Conservation (phyloP, 1,140 invertebrate species). For the Nasonia vitripennis region DNA sequence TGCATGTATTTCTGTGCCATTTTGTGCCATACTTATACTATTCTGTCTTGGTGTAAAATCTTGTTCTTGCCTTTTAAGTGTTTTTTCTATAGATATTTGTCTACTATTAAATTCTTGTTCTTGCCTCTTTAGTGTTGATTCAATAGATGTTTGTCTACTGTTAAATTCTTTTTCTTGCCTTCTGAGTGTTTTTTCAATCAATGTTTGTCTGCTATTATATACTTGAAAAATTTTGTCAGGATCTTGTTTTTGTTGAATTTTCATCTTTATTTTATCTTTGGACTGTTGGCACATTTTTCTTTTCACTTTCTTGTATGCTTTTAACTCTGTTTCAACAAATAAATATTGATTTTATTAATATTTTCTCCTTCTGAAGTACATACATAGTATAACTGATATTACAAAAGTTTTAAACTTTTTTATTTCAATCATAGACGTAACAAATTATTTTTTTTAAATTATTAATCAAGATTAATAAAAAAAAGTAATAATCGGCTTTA, state of each 20-base stretch:
- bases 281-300: slow-evolving; percentile 63
- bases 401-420: neutral
- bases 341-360: slow-evolving; percentile 12
- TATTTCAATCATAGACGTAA: no score
- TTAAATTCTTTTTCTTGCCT: neutral
- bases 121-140: slow-evolving; percentile 24
- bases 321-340: slow-evolving; percentile 65
- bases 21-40: neutral
- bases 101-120: neutral
- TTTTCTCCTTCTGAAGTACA: neutral
- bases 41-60: neutral
- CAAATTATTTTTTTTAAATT: neutral
- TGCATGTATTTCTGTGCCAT: neutral
- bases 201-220: slow-evolving; percentile 18
- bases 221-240: slow-evolving; percentile 9
- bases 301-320: slow-evolving; percentile 69
- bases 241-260: slow-evolving; percentile 62
- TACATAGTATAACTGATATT: neutral
- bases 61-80: neutral
- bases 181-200: slow-evolving; percentile 18
- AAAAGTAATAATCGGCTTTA: no score
- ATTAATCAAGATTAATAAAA: neutral
- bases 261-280: slow-evolving; percentile 65
- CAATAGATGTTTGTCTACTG: neutral
- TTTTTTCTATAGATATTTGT: neutral